Base-by-base conservation (phyloP, 2,113 vertebrate species). In the Bubalus kerabau region DNA sequence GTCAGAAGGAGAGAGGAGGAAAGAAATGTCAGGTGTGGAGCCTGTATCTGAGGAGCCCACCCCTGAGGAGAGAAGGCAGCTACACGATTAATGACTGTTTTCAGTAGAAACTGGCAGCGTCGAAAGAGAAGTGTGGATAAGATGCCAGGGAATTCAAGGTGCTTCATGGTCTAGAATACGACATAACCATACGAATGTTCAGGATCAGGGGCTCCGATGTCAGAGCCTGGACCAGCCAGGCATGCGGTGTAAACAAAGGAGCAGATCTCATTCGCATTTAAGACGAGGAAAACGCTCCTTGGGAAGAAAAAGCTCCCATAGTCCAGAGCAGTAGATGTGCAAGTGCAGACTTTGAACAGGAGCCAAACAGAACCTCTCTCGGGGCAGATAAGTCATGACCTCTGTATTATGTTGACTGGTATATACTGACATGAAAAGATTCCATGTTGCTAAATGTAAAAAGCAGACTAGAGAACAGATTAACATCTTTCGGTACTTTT, bases 41-140 rank as follows among this genome's bases (percentile, higher is more conserved):
- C 6, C 54, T 59, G 9, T 16, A 2, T 91, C n/a, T 3, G 43
- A 86, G 76, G 32, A 59, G 32, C 82, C 14, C 46, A 26, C 62
- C 23, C 23, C 9, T 30, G 57, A 11, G 81, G 16, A 78, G 8
- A 32, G 46, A 59, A 82, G 90, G 36, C 82, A 50, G n/a, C 50
- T 56, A 3, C 0, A 0, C 21, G 26, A 40, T 85, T 46, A 24
- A 28, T 60, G 6, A 11, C 46, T 5, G 1, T 56, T 62, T 7
- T 1, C 3, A 21, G 56, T 56, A 71, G 93, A 48, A 85, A 93
- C 0, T 1, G 71, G 24, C 46, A 9, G 26, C 4, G 62, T 71
- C 52, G 1, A 43, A n/a, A 64, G 28, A 60, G 82, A 86, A 24
- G 17, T 4, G 2, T 2, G 0, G 21, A n/a, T 40, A 12, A 26